Evolutionary conservation across 2,888 invertebrate genomes (phyloP), one percentile per base, ranked within the genome.

Genomic region (Oconnorella tubifera): DNA sequence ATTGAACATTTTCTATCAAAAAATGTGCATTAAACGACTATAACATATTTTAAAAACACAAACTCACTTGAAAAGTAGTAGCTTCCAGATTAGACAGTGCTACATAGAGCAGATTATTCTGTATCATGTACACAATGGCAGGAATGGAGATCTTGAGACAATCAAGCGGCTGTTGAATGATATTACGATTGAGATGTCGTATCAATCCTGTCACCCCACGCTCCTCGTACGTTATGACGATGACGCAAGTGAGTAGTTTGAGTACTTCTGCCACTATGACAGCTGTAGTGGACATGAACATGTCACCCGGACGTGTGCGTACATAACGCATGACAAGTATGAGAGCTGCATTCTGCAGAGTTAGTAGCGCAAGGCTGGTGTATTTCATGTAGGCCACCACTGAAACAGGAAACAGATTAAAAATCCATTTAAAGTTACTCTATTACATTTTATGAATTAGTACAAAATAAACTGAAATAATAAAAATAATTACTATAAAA

Each of bases 31-130:
- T 6, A 59, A 2, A n/a, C n/a, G n/a, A n/a, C n/a, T n/a, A n/a
- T n/a, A n/a, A n/a, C n/a, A n/a, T n/a, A 6, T 14, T 40, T 40
- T 40, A 40, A n/a, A n/a, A n/a, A n/a, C n/a, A n/a, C n/a, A 14
- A 0, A 33, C 59, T 14, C 6, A 91, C 95, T 88, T 99, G 99
- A 85, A 96, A 94, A 48, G 99, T 99, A 25, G 98, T 98, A 60
- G 98, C 98, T 85, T 99, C 98, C 75, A 99, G 86, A 86, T 99
- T 95, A 2, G 96, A 92, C 32, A 97, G 92, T 0, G 98, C 96
- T 29, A 99, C 87, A 82, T 97, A 99, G 19, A 99, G 86, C 68
- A 99, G 85, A 85, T 99, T 99, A 82, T 99, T 99, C 83, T 99
- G 99, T 69, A 99, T 84, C 59, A 94, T 89, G 80, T 99, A 99